Base-by-base conservation (phyloP, 2,797 vertebrate species). In the Trichosurus vulpecula region DNA sequence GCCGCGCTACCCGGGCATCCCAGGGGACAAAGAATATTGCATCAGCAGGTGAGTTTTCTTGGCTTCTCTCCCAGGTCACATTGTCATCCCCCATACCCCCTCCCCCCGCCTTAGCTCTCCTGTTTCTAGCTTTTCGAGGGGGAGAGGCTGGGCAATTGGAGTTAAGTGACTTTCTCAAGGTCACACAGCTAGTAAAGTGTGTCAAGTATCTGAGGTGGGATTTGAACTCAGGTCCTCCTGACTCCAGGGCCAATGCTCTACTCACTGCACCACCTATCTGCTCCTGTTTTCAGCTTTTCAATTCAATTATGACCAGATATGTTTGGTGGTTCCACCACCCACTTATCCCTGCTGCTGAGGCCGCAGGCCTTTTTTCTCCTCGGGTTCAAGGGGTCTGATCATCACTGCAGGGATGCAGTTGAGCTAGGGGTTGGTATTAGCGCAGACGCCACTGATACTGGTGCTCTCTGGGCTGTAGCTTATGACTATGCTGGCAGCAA, bases 21-120 rank as follows among this genome's bases (percentile, higher is more conserved):
- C 98, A 11, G 99, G 99, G 54, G 99, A 99, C 96, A 98, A 96
- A 93, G 99, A 99, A 53, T 98, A 98, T 97, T 99, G 99, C 97
- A 98, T 99, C 90, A 99, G 98, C 98, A 99, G 99, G 99, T 99
- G 9, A 8, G 9, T 87, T 47, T 87, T 87, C 74, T 47, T 87
- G 22, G 41, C 41, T 27, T 47, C 22, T 81, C 22, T 25, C 30
- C 8, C n/a, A 27, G 74, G 41, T 87, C 22, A 47, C 22, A 29
- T 87, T 6, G 6, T 87, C 3, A n/a, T n/a, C n/a, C n/a, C n/a
- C n/a, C n/a, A n/a, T n/a, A n/a, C n/a, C n/a, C n/a, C n/a, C n/a
- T n/a, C n/a, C n/a, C 0, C 41, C 58, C 66, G 2, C 66, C 81
- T 81, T 81, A 41, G 19, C 66, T 41, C 66, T 0, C 66, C 19